Base-by-base conservation (phyloP, 1,140 invertebrate species). In the Polypedilum vanderplanki region DNA sequence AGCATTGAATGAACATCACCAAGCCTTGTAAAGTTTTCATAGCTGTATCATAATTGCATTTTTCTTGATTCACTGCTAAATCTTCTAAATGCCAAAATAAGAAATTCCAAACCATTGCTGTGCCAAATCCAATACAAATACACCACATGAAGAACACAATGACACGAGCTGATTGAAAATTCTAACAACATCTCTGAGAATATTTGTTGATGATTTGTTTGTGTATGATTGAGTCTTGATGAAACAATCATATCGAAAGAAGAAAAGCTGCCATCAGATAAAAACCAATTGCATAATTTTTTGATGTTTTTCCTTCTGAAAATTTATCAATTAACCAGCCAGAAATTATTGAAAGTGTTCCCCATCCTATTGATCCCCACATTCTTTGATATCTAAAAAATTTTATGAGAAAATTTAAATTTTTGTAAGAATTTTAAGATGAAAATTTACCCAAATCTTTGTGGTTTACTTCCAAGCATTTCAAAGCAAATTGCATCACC, bases 81-180 rank as follows among this genome's bases (percentile, higher is more conserved):
- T 91, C 89, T 83, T 94, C 92, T 8, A 92, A 85, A 78, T 92
- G 88, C 88, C 90, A 93, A 78, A 94, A 92, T 0, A 96, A 83
- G 80, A 94, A 97, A 75, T 94, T 89, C 93, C 95, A 96, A n/a
- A 96, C 85, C 1, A 95, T 81, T 0, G 90, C 93, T 0, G 93
- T 95, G 76, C 93, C 91, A 76, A 95, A 85, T 0, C 95, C 95
- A 70, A 93, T 89, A 3, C 88, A 85, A 75, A 95, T 87, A 75
- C 93, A 92, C 88, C 93, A 93, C 10, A 90, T 15, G 20, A 93
- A 83, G 79, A 93, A 93, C 1, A 92, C 80, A 4, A 90, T 78
- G 3, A 91, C 88, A 4, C 87, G 86, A 3, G 88, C 73, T 10
- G 90, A 88, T 0, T 85, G 82, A 3, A 93, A 41, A 93, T 79